Base-by-base conservation (phyloP, 1,140 invertebrate species). In the Drosophila nannoptera region DNA sequence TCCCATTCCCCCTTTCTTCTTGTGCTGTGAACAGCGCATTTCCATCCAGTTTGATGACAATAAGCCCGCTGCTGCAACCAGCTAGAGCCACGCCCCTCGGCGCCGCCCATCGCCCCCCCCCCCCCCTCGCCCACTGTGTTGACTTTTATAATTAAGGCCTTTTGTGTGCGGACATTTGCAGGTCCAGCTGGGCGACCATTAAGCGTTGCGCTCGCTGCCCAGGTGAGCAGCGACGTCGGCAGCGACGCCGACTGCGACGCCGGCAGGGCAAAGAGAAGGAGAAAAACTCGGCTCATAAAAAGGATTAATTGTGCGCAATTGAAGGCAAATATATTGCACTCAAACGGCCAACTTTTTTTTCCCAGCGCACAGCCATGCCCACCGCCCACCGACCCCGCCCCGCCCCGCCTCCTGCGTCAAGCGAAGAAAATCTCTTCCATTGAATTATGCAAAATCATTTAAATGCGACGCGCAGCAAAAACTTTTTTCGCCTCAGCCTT, bases 391-490 rank as follows among this genome's bases (percentile, higher is more conserved):
- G 7, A 0, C 40, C 14, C n/a, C 40, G 4, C 11, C 40, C 16
- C 4, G 8, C n/a, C 7, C 7, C 42, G 7, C 9, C 12, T 7
- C 40, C 48, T 56, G 42, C 38, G 40, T 33, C 32, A 43, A 12
- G 9, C 32, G 22, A n/a, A 16, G 7, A 38, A 38, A 52, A 29
- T 46, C 52, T 48, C 31, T 68, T 49, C 61, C 69, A 80, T 84
- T 84, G 81, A 84, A 86, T 86, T 80, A 84, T 84, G 80, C 81
- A 84, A 84, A 84, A 83, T 80, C 80, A 76, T 83, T 83, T 83
- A 84, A 83, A 84, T 84, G 80, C 80, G 78, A 64, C 78, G 78
- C 78, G 69, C 40, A 22, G 22, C 22, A 54, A 29, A 82, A 82
- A 81, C 66, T 38, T 82, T 78, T 78, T 66, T 54, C 58, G 38